Percentiles rank a stretch among this genome's conserved stretches.
These are phyloP conservation scores for Sapayoa aenigma DNA, from an alignment of 2,113 vertebrate species.

Conservation along the genomic window DNA sequence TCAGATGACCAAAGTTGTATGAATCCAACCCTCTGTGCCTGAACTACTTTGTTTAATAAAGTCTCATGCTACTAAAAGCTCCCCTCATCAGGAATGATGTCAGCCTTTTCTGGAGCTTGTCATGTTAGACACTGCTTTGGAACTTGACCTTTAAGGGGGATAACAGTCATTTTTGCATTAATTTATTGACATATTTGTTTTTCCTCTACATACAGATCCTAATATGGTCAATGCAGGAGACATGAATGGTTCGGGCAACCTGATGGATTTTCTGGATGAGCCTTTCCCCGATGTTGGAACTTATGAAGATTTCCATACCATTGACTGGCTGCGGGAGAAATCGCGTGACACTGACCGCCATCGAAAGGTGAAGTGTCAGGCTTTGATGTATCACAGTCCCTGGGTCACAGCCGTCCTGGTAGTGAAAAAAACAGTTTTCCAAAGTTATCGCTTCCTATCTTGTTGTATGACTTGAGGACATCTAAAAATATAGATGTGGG, in stretches of 20 bases:
- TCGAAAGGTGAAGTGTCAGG: constrained; percentile 79
- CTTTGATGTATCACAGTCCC: rapidly evolving
- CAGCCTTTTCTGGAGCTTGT: not conserved
- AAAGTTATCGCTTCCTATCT: not conserved
- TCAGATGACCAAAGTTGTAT: not conserved
- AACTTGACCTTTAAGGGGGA: not conserved
- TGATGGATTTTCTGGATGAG: constrained; percentile 98
- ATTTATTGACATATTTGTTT: not conserved
- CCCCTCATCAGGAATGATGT: not conserved
- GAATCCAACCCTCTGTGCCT: not conserved
- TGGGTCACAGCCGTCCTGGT: not conserved
- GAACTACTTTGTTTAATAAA: not conserved
- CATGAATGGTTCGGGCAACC: constrained; percentile 89
- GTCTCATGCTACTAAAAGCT: not conserved
- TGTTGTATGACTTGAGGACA: not conserved
- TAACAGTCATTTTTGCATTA: not conserved
- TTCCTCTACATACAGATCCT: constrained; percentile 55
- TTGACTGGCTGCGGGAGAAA: constrained; percentile 97
- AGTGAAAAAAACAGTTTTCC: not conserved
- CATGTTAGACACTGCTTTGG: not conserved
- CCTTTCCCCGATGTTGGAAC: constrained; percentile 94
- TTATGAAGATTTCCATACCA: constrained; percentile 97
- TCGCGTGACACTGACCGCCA: constrained; percentile 95
- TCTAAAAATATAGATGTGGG: not conserved
- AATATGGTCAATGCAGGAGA: constrained; percentile 87